These are phyloP conservation scores for Leptinotarsa tumamoca DNA, from an alignment of 2,888 invertebrate species.

Conservation along the genomic window DNA sequence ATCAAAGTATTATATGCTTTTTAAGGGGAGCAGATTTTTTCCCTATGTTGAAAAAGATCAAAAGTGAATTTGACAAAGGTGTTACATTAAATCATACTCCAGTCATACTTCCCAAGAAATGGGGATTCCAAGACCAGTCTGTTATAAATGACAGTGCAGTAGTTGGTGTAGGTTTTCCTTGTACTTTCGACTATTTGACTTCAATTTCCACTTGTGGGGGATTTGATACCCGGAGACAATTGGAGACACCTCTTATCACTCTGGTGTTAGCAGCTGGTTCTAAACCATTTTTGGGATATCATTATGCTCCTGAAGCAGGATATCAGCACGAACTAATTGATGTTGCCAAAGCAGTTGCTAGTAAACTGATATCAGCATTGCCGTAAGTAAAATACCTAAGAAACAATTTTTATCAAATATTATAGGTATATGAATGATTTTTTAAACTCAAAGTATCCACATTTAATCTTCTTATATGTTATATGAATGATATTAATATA, in stretches of 20 bases:
- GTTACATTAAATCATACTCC: slow-evolving; percentile 2
- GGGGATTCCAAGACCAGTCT: slow-evolving; percentile 84
- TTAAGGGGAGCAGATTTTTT: slow-evolving; percentile 83
- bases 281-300: slow-evolving; percentile 89
- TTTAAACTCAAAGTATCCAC: no score
- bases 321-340: slow-evolving; percentile 86
- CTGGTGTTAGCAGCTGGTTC: slow-evolving; percentile 83
- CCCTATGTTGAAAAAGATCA: slow-evolving; percentile 81
- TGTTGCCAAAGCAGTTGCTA: slow-evolving; percentile 73
- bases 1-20: slow-evolving; percentile 78
- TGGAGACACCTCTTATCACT: slow-evolving; percentile 81
- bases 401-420: no score
- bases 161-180: slow-evolving; percentile 78
- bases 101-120: slow-evolving; percentile 78
- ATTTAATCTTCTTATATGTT: no score
- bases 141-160: slow-evolving; percentile 82
- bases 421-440: no score
- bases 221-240: slow-evolving; percentile 77
- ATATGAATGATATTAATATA: background rate
- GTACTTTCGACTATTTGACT: slow-evolving; percentile 87
- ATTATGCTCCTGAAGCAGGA: slow-evolving; percentile 90
- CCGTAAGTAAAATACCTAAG: slow-evolving; percentile 72
- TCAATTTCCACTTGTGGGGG: slow-evolving; percentile 84
- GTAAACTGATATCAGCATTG: slow-evolving; percentile 83
- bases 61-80: slow-evolving; percentile 82